Evolutionary conservation across 2,797 vertebrate genomes (phyloP).

Genomic region (Tauraco hartlaubi): DNA sequence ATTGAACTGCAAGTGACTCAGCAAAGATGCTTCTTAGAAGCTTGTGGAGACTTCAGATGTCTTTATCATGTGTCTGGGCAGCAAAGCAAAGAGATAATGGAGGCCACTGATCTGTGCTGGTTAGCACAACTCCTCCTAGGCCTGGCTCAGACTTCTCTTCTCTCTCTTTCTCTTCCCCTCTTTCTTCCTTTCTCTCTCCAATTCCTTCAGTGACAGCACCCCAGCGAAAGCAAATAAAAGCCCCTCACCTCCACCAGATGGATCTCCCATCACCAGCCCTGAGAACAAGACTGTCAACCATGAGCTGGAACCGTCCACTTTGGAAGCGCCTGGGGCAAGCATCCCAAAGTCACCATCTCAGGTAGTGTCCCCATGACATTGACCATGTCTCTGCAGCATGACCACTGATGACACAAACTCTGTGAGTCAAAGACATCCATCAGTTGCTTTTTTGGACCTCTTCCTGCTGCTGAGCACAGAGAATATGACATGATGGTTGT

Average conservation of each 20-base stretch:
- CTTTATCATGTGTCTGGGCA: neutral
- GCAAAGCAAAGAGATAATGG: neutral
- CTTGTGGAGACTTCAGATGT: neutral
- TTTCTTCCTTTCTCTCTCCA: slow-evolving; percentile 17
- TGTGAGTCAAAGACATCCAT: neutral
- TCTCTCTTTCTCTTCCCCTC: neutral
- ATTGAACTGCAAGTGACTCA: neutral
- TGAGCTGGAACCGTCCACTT: slow-evolving; percentile 80
- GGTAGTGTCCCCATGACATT: slow-evolving; percentile 78
- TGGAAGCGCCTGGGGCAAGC: slow-evolving; percentile 84
- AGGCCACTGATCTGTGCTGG: neutral
- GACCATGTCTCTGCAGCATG: neutral
- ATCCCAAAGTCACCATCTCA: slow-evolving; percentile 98
- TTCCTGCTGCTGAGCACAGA: neutral
- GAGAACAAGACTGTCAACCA: slow-evolving; percentile 86
- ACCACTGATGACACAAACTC: neutral
- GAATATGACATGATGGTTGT: neutral
- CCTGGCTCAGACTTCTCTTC: slow-evolving; percentile 32
- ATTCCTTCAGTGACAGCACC: slow-evolving; percentile 78
- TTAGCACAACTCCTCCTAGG: neutral
- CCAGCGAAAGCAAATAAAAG: slow-evolving; percentile 84
- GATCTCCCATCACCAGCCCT: slow-evolving; percentile 78
- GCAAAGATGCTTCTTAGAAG: neutral
- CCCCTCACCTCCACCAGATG: slow-evolving; percentile 85
- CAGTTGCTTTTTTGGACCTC: neutral